Conservation (phyloP, 2,888 invertebrate species). For the Metalampra italica region DNA sequence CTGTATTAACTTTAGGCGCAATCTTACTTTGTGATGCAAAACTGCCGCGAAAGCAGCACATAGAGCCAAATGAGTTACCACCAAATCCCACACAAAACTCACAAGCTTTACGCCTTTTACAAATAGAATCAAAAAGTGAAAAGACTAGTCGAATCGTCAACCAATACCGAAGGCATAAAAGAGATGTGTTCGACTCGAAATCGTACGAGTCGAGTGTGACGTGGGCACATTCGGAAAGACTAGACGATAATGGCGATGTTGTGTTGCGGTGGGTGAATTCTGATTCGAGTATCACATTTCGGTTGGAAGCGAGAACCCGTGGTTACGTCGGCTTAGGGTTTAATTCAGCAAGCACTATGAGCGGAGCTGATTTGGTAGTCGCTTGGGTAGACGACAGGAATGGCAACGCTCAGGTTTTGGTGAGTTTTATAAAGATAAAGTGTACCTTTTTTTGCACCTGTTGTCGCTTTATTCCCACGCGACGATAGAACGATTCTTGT, state of each 20-base stretch:
- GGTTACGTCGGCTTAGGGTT: slow-evolving; percentile 94
- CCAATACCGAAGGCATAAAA: slow-evolving; percentile 55
- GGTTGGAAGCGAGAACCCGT: slow-evolving; percentile 88
- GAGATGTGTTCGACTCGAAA: slow-evolving; percentile 67
- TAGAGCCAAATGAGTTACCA: slow-evolving; percentile 53
- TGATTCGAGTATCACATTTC: slow-evolving; percentile 89
- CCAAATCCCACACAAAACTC: slow-evolving; percentile 48
- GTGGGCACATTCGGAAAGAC: slow-evolving; percentile 80
- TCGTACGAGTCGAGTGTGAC: slow-evolving; percentile 63
- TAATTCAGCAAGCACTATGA: slow-evolving; percentile 87
- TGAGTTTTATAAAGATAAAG: slow-evolving; percentile 64
- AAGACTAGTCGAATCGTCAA: slow-evolving; percentile 62
- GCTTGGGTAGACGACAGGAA: slow-evolving; percentile 90
- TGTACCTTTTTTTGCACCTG: slow-evolving; percentile 2
- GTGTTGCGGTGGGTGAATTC: slow-evolving; percentile 85
- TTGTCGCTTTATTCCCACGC: not conserved
- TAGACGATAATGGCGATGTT: slow-evolving; percentile 75
- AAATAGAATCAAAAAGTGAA: slow-evolving; percentile 52
- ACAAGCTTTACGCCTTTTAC: slow-evolving; percentile 42
- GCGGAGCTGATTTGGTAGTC: slow-evolving; percentile 91
- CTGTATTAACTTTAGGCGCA: slow-evolving; percentile 54
- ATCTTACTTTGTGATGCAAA: slow-evolving; percentile 65
- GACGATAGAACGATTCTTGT: not conserved
- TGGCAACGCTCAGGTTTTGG: slow-evolving; percentile 86
- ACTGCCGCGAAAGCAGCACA: slow-evolving; percentile 50